phyloP scores from a whole-genome alignment of 2,797 vertebrate genomes.

The Chlorospingus flavigularis region DNA sequence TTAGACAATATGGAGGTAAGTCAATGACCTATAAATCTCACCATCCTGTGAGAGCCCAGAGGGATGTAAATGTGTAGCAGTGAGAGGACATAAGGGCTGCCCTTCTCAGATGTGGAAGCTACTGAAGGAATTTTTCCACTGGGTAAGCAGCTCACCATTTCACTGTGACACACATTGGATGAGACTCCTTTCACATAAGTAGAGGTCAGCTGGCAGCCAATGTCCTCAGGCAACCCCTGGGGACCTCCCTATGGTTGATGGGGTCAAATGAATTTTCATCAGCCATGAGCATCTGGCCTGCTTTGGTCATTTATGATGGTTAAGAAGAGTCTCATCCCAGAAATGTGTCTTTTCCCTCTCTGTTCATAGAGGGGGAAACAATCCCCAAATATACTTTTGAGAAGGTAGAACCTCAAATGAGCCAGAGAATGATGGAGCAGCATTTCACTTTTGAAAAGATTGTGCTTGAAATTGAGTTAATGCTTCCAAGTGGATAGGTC shows the following conservation, averaged over 20 bases:
- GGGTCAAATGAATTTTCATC: neutral
- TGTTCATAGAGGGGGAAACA: neutral
- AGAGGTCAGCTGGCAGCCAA: neutral
- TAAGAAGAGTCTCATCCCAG: neutral
- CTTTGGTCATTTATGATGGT: neutral
- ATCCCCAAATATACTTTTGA: neutral
- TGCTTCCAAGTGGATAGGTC: neutral
- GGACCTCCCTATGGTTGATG: rapidly evolving
- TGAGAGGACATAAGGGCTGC: neutral
- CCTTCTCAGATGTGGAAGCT: neutral
- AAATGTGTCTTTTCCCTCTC: neutral
- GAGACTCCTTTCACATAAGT: neutral
- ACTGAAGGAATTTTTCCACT: neutral
- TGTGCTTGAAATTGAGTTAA: neutral
- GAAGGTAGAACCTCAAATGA: neutral
- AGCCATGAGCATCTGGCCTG: neutral
- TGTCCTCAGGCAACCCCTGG: neutral
- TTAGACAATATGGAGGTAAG: neutral
- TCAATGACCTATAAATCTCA: neutral
- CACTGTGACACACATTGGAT: neutral
- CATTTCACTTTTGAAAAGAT: neutral
- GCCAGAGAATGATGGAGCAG: neutral
- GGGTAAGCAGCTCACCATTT: neutral
- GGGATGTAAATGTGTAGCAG: rapidly evolving
- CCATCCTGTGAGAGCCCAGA: neutral